These are phyloP conservation scores for Pangasius djambal DNA, from an alignment of 2,797 vertebrate genomes.

Conservation along the genomic window DNA sequence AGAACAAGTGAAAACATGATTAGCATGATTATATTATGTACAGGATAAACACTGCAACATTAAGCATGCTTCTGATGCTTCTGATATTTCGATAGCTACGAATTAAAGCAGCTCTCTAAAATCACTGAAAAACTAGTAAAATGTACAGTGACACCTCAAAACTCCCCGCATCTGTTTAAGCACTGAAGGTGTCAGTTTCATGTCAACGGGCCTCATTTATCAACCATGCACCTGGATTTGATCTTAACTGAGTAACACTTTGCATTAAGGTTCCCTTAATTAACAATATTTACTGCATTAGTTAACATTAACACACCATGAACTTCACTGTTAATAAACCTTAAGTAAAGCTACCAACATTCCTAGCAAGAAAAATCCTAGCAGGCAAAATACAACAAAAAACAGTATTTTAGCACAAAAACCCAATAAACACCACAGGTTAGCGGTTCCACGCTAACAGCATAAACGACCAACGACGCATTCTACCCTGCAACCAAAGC, in stretches of 20 bases:
- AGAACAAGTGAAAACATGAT: conserved; percentile 5
- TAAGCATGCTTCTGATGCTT: neutral
- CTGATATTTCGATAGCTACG: neutral
- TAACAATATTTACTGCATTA: neutral
- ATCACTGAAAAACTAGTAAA: neutral
- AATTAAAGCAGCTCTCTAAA: conserved; percentile 1
- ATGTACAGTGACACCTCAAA: neutral
- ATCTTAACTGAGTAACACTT: neutral
- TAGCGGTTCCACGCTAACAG: neutral
- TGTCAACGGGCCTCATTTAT: conserved; percentile 17
- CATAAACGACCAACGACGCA: neutral
- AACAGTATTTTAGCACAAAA: neutral
- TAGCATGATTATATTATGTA: conserved; percentile 30
- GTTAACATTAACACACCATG: neutral
- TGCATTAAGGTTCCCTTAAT: neutral
- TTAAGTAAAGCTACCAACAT: neutral
- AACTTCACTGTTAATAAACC: neutral
- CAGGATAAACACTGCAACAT: conserved; percentile 9
- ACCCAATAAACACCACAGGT: neutral
- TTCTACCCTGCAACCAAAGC: too few relatives aligned
- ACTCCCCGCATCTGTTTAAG: neutral
- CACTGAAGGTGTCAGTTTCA: neutral
- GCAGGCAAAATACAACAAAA: neutral
- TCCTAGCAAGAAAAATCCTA: neutral
- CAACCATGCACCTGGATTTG: neutral